These are phyloP conservation scores for Sigmodon hispidus DNA, from an alignment of 2,113 vertebrate genomes.

Conservation along the genomic window DNA sequence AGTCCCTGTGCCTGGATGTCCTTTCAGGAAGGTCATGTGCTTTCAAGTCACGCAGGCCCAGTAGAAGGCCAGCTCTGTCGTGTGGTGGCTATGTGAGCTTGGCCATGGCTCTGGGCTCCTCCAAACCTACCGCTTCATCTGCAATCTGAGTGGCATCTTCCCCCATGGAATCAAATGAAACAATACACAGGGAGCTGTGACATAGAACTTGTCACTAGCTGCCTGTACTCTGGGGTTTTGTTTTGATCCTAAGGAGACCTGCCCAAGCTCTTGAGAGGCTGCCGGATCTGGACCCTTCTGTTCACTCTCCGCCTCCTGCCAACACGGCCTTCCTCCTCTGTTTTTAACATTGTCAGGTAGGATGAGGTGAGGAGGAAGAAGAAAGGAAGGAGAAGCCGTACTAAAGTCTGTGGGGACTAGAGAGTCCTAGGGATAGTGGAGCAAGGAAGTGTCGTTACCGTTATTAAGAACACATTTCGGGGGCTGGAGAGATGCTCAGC, in stretches of 20 bases:
- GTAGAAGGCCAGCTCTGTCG: background rate
- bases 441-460: background rate
- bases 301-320: background rate
- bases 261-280: background rate
- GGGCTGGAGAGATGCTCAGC: background rate
- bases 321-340: background rate
- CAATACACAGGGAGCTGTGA: background rate
- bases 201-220: background rate
- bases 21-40: background rate
- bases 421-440: background rate
- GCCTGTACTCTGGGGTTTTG: background rate
- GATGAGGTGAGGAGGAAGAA: background rate
- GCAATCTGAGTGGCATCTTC: background rate
- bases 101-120: background rate
- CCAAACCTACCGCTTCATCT: background rate
- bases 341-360: background rate
- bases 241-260: background rate
- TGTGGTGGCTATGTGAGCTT: background rate
- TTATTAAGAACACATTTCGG: background rate
- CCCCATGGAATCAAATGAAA: conserved; percentile 21
- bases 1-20: background rate
- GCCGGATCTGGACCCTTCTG: background rate
- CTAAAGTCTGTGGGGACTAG: background rate
- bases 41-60: background rate
- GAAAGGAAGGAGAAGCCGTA: background rate